A percentile compares a stretch with the other conserved stretches of the same genome.
Evolutionary conservation across 2,113 vertebrate genomes (phyloP).

Genomic region (Brachypodius melanocephalos): DNA sequence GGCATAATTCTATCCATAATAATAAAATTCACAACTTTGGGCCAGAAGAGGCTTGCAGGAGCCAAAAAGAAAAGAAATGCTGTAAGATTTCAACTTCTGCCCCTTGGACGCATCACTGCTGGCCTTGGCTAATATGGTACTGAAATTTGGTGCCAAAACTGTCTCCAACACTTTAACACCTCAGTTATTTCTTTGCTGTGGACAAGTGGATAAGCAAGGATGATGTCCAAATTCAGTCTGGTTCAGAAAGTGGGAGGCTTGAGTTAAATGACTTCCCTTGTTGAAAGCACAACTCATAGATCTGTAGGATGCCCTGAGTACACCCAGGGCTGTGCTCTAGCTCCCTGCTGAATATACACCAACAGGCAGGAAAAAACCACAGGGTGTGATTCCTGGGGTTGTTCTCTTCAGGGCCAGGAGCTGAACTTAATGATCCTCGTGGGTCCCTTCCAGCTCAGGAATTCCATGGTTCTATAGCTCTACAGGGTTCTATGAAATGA

Average conservation of each 20-base stretch:
- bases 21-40: background rate
- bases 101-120: background rate
- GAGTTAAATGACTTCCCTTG: background rate
- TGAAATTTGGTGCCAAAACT: background rate
- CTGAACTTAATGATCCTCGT: rapidly evolving
- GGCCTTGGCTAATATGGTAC: background rate
- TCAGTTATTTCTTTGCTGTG: background rate
- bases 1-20: background rate
- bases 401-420: background rate
- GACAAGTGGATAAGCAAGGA: background rate
- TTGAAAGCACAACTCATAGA: background rate
- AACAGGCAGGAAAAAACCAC: background rate
- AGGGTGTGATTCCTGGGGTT: rapidly evolving
- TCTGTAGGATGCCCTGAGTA: background rate
- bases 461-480: background rate
- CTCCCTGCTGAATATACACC: background rate
- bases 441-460: background rate
- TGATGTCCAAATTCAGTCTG: background rate
- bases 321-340: background rate
- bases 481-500: background rate
- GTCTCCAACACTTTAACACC: background rate
- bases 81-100: background rate
- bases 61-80: background rate
- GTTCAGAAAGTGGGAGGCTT: background rate
- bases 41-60: background rate